Evolutionary conservation across 2,888 invertebrate species (phyloP).

Genomic region (Anoplius nigerrimus): DNA sequence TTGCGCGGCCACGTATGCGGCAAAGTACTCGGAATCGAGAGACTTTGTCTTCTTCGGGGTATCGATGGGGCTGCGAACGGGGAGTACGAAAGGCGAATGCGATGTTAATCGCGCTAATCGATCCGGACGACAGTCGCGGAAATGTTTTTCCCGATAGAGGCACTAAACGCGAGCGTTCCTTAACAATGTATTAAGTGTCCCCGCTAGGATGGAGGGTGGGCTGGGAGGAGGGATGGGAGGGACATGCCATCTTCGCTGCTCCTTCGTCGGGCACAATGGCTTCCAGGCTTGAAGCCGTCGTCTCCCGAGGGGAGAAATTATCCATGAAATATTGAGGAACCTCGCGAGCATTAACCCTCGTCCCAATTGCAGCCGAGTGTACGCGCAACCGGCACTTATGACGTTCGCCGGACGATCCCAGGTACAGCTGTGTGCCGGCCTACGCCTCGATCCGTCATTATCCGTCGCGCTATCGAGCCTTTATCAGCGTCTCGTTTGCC

Average conservation of each 20-base stretch:
- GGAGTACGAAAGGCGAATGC: no score
- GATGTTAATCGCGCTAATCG: no score
- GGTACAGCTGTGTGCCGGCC: constrained; percentile 47
- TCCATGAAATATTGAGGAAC: constrained; percentile 67
- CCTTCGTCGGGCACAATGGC: constrained; percentile 55
- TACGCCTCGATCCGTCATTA: constrained; percentile 12
- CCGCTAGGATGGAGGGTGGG: constrained; percentile 43
- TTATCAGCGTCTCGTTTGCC: no score
- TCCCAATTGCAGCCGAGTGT: constrained; percentile 45
- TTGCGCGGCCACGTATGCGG: constrained; percentile 1
- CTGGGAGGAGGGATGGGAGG: constrained; percentile 44
- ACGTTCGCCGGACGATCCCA: constrained; percentile 33
- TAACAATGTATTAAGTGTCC: constrained; percentile 63
- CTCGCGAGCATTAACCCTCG: constrained; percentile 58
- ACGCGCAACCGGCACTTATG: constrained; percentile 50
- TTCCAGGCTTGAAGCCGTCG: constrained; percentile 54
- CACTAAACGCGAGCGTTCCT: constrained; percentile 53
- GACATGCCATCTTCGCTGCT: constrained; percentile 60
- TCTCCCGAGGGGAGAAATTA: constrained; percentile 64
- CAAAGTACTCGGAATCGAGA: not conserved
- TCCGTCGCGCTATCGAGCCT: no score
- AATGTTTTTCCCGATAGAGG: no score
- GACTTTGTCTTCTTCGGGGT: no score
- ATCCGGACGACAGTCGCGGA: no score
- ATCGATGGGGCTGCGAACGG: no score